Percentiles rank a stretch among this genome's conserved stretches.
Conservation (phyloP, 2,797 vertebrate species). For the Furcifer pardalis region DNA sequence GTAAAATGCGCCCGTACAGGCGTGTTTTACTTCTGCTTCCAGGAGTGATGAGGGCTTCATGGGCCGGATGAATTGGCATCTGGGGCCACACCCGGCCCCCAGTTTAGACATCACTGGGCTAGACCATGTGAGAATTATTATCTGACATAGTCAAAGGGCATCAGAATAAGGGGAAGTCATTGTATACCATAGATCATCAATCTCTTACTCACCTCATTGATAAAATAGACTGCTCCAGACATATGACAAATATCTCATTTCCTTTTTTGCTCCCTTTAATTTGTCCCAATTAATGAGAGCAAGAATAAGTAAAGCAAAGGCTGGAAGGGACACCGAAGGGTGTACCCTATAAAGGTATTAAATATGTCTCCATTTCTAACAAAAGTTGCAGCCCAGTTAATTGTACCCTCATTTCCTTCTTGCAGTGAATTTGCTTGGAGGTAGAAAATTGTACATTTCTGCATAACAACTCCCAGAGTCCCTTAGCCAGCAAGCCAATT, state of each 20-base stretch:
- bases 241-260: not conserved
- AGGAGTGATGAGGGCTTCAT: no score
- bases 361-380: not conserved
- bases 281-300: not conserved
- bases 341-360: not conserved
- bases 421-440: not conserved
- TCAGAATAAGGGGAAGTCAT: not conserved
- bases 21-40: no score
- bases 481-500: no score
- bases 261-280: not conserved
- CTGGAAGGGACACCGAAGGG: not conserved
- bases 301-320: not conserved
- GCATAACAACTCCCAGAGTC: no score
- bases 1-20: no score
- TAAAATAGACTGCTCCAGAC: not conserved
- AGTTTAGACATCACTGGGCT: no score
- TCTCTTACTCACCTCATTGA: not conserved
- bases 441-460: no score
- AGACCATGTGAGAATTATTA: not conserved
- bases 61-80: no score
- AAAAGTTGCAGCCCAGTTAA: not conserved
- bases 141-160: not conserved
- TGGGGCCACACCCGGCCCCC: no score
- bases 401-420: conserved; percentile 2
- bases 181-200: not conserved